Evolutionary conservation across 2,113 vertebrate genomes (phyloP), one percentile per base, ranked within the genome.

Genomic region (Microtus montanus): DNA sequence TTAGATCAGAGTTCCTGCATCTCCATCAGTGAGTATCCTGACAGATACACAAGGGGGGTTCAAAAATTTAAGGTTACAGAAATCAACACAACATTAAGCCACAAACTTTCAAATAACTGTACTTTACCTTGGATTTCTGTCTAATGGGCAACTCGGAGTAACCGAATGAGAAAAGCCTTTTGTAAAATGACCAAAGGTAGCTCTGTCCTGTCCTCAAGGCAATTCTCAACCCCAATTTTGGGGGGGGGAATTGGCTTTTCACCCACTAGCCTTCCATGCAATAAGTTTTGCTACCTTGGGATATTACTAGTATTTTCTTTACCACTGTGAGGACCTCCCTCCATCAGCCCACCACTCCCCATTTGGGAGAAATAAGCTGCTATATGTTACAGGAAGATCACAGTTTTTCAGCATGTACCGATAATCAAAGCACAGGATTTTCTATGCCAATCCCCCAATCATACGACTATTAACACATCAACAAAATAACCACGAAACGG

Each of bases 31-130:
- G 17, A 84, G 58, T 44, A 30, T 15, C 58, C 12, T 84, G 58
- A 58, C 58, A 58, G 58, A 58, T 30, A 28, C 58, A 17, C 58
- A 41, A 8, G 13, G 52, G 5, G 7, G 33, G 66, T 41, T 94
- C 63, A 92, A 26, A 91, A 71, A 92, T 49, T 87, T 94, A 49
- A 85, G 20, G 79, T 96, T 88, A 61, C 1, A 68, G 44, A 92
- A 64, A 77, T 6, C 49, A 7, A 90, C 68, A 54, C 19, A 96
- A 9, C 35, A 58, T 58, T 58, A 87, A 13, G 20, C 75, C 70
- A 82, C 75, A 5, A 95, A 87, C 90, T 93, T 93, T 90, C 71
- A 85, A 87, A 71, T 11, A 84, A 38, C 41, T 44, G 49, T 75
- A 89, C 63, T 74, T 89, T 91, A 74, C 5, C 28, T 88, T 28